Base-by-base conservation (phyloP, 2,888 invertebrate genomes). In the Ariolimax columbianus region DNA sequence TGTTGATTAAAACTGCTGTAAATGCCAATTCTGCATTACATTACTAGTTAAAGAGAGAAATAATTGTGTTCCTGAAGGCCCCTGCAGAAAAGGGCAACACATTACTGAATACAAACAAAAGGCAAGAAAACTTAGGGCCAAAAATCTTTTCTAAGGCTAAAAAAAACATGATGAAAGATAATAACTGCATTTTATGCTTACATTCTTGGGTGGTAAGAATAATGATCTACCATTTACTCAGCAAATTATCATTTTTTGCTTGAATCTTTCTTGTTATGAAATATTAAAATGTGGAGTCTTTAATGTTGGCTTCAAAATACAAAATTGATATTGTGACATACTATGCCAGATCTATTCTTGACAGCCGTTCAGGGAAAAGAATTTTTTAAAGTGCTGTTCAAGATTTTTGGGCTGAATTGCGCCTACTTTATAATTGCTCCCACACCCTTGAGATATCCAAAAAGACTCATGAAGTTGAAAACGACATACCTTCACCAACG, bases 31-130 rank as follows among this genome's bases (percentile, higher is more conserved):
- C n/a, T 59, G 63, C 43, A 77, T 83, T 77, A 59, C 30, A 82
- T 75, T 43, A 72, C 47, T 82, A 73, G 73, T 59, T 63, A 55
- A 73, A 51, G 30, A n/a, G n/a, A 73, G 38, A 82, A 79, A 66
- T 33, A 59, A 63, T 43, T 33, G 70, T 72, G 43, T 43, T 72
- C 26, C 70, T 82, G 59, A 82, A 77, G 38, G 59, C 77, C 83
- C 83, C 77, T 77, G 77, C 68, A 47, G 68, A 68, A 77, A 82
- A 77, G 77, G 83, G 77, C 77, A 77, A 83, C 63, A 73, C 47
- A 77, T 59, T 38, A 43, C n/a, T 33, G 23, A 77, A 38, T 77
- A 83, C 47, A 83, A 83, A 83, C 59, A 82, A 77, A 83, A 51
- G 43, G 14, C 66, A 82, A 82, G 82, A 82, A 82, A 72, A 82